Evolutionary conservation across 1,140 invertebrate genomes (phyloP), one percentile per base, ranked within the genome.

Genomic region (Camponotus pennsylvanicus): DNA sequence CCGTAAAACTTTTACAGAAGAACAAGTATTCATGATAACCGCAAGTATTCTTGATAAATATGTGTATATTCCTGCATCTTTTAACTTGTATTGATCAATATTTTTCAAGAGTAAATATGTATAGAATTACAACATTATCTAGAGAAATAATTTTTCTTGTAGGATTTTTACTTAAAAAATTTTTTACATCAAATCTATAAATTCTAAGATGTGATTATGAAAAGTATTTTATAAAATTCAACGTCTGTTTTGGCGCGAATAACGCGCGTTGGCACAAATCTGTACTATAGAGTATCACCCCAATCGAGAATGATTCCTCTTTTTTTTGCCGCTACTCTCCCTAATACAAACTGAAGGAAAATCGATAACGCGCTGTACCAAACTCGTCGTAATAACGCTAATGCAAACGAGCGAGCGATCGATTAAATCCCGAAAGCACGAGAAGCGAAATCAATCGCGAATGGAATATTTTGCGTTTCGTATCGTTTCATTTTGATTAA

Each of bases 321-420:
- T 11, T 18, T 15, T 63, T 7, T 67, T 18, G 13, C 8, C 34
- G 27, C 8, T 21, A 5, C 27, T 71, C 55, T 82, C 52, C 52
- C 79, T 61, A 61, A 61, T 61, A 57, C 11, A 13, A 82, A 18
- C 18, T 21, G 55, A 73, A 42, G 7, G 67, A 82, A 82, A 59
- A 82, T 82, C 67, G 52, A 82, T 82, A 82, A 45, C 11, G 18
- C 27, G 52, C 78, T 59, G 42, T 55, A 66, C 18, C 45, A 55
- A 79, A 79, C 13, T 0, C 34, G 34, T n/a, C 18, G 77, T 80
- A 70, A 70, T 70, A 70, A 69, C 15, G 32, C 32, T 79, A 69
- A 69, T 79, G 32, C 63, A 21, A 66, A 18, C 6, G 61, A 79
- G 34, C 18, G 45, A 37, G 45, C 40, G 15, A 52, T 37, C n/a